Conservation (phyloP, 2,113 vertebrate genomes). For the Macquaria ambigua region DNA sequence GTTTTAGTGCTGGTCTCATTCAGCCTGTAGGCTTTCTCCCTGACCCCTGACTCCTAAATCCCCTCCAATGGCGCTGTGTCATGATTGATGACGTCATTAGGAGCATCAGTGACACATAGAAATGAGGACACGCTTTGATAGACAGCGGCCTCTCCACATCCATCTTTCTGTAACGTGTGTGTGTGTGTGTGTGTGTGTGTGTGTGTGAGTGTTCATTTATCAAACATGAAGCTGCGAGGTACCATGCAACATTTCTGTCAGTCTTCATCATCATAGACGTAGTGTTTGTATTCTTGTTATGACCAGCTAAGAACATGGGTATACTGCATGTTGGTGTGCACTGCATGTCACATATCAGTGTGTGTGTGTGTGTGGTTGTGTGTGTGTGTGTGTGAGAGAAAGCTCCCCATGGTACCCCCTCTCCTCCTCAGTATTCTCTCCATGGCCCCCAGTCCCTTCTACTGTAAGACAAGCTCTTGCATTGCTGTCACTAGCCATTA, state of each 20-base stretch:
- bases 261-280: conserved; percentile 15
- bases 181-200: neutral
- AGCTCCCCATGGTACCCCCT: conserved; percentile 16
- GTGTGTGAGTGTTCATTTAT: conserved; percentile 13
- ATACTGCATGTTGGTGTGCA: neutral
- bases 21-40: conserved; percentile 49
- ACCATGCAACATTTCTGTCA: conserved; percentile 16
- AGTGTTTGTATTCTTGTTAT: conserved; percentile 17
- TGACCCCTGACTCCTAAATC: conserved; percentile 67
- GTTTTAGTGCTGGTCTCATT: conserved; percentile 33
- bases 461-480: conserved; percentile 58
- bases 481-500: conserved; percentile 66
- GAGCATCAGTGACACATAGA: conserved; percentile 53
- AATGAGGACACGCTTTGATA: conserved; percentile 47
- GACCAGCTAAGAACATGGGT: neutral
- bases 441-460: conserved; percentile 26
- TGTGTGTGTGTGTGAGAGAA: too few relatives aligned
- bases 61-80: conserved; percentile 10
- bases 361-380: neutral
- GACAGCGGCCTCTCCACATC: conserved; percentile 39
- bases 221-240: conserved; percentile 10
- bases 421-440: conserved; percentile 53
- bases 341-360: neutral
- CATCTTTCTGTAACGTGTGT: conserved; percentile 22
- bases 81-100: conserved; percentile 68